Percentiles rank a stretch among this genome's conserved stretches.
phyloP scores from a whole-genome alignment of 2,888 invertebrate genomes.

The Synergus japonicus region DNA sequence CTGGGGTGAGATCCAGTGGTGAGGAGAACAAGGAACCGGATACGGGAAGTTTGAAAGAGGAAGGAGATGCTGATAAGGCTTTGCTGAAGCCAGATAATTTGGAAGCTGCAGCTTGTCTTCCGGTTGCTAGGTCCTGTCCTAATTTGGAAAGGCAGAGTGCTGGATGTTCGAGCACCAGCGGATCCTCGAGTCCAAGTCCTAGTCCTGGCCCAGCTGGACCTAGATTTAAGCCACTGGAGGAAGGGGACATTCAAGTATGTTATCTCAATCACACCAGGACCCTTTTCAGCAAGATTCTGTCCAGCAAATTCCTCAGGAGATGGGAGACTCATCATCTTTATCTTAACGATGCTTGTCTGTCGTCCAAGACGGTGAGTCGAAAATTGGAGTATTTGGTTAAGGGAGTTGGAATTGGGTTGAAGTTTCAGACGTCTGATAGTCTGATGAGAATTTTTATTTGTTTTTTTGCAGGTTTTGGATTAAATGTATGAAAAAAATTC shows the following conservation, averaged over 20 bases:
- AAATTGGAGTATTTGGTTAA: not conserved
- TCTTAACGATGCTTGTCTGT: slow-evolving; percentile 83
- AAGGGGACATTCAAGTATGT: slow-evolving; percentile 87
- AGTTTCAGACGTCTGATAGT: no score
- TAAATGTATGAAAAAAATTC: no score
- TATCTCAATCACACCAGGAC: slow-evolving; percentile 87
- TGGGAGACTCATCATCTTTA: slow-evolving; percentile 88
- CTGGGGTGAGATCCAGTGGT: slow-evolving; percentile 52
- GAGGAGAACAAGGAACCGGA: slow-evolving; percentile 49
- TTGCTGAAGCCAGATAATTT: slow-evolving; percentile 64
- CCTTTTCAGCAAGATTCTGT: slow-evolving; percentile 88
- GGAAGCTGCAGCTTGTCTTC: slow-evolving; percentile 70
- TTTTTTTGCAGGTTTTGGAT: no score
- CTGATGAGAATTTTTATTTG: no score
- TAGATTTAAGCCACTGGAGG: slow-evolving; percentile 84
- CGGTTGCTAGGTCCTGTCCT: slow-evolving; percentile 77
- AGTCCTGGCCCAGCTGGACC: slow-evolving; percentile 79
- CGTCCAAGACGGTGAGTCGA: slow-evolving; percentile 85
- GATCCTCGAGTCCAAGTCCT: slow-evolving; percentile 76
- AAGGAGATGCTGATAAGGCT: slow-evolving; percentile 40
- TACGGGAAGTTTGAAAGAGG: slow-evolving; percentile 46
- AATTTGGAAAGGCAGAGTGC: slow-evolving; percentile 80
- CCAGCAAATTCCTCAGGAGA: slow-evolving; percentile 86
- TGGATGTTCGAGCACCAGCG: slow-evolving; percentile 79
- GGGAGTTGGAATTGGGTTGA: no score